Evolutionary conservation across 2,888 invertebrate species (phyloP), one percentile per base, ranked within the genome.

Genomic region (Acanthosepion lycidas): DNA sequence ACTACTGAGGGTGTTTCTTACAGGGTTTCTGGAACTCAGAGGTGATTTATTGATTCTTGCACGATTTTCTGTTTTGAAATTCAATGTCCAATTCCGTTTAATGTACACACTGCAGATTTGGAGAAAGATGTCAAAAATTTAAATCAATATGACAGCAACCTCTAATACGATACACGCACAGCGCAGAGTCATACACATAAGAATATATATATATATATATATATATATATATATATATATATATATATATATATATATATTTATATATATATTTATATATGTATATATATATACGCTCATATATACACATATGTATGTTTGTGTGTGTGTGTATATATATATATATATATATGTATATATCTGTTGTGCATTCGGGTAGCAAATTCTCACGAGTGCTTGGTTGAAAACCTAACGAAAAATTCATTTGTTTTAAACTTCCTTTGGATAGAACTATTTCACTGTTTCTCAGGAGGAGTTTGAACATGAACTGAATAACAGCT

Each of bases 141-240:
- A 9, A n/a, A 33, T 28, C 15, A 78, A 78, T 78, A n/a, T 78
- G 78, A 78, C 78, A 15, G 2, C 12, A 9, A n/a, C n/a, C 33
- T 9, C n/a, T 33, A 9, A n/a, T n/a, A 8, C 18, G n/a, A n/a
- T n/a, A 33, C n/a, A 78, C 78, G 78, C 78, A 78, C 78, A 78
- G 78, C 18, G n/a, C 15, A n/a, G n/a, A 78, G 15, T 1, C 15
- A 78, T 5, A 9, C n/a, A 78, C 9, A 33, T 91, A 15, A 3
- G n/a, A 18, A 91, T 91, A 91, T 91, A 91, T 91, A 91, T 91
- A 91, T 91, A n/a, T 91, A 91, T 91, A 91, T 91, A 33, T 91
- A 33, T 91, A n/a, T 91, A 48, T 91, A 48, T 91, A 91, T 91
- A 91, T 91, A 91, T 91, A 91, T n/a, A 23, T n/a, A n/a, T n/a